These are phyloP conservation scores for Ochropacha duplaris DNA, from an alignment of 2,888 invertebrate genomes.

Conservation along the genomic window DNA sequence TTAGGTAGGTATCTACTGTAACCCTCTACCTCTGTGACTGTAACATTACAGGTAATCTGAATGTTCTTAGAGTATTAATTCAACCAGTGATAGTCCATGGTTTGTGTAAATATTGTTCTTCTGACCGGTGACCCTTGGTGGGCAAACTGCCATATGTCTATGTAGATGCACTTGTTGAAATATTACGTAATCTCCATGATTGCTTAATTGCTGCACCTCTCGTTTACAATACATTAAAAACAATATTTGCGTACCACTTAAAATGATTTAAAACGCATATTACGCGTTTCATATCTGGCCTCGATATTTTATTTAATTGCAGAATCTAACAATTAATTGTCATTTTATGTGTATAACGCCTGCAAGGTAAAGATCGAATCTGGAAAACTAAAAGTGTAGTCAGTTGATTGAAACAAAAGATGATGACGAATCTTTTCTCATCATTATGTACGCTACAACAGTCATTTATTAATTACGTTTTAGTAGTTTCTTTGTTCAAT, in stretches of 20 bases:
- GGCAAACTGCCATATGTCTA: too few relatives aligned
- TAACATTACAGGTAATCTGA: too few relatives aligned
- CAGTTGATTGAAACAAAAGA: neutral
- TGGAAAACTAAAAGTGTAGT: neutral
- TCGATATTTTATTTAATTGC: slow-evolving; percentile 14
- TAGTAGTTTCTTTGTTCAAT: neutral
- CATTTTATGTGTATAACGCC: neutral
- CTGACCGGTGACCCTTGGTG: too few relatives aligned
- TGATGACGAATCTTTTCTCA: neutral
- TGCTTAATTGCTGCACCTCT: neutral
- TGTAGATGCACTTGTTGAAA: neutral
- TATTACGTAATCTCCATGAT: neutral
- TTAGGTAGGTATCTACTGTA: too few relatives aligned
- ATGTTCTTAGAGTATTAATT: too few relatives aligned
- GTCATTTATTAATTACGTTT: neutral
- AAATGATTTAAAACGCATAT: slow-evolving; percentile 10
- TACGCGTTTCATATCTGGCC: slow-evolving; percentile 15
- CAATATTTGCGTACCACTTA: neutral
- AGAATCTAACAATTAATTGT: neutral
- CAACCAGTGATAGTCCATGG: too few relatives aligned
- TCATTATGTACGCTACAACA: neutral
- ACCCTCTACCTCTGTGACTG: too few relatives aligned
- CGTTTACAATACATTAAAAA: neutral
- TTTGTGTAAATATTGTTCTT: too few relatives aligned
- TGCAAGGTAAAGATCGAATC: neutral